Evolutionary conservation across 92 coral and sea anemone species (phyloP).

Genomic region (Anthopleura xanthogrammica): DNA sequence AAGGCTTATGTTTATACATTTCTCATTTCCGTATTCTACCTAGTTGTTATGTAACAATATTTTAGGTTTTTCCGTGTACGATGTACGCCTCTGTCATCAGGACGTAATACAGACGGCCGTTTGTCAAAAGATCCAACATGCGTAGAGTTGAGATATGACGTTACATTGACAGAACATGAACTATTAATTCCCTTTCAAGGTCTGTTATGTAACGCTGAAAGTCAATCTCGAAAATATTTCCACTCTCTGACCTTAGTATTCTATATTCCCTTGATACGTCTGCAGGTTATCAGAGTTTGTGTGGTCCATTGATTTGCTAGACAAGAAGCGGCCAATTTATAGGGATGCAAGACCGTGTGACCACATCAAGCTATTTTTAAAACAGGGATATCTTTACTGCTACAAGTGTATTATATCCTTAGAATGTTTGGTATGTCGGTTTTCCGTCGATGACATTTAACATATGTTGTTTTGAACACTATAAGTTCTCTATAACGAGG

Average conservation of each 20-base stretch:
- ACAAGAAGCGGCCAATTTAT: not conserved
- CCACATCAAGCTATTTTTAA: not conserved
- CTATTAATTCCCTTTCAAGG: not conserved
- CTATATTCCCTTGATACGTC: not conserved
- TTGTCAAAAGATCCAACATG: not conserved
- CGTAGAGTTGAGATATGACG: not conserved
- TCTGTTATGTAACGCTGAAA: not conserved
- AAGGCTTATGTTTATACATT: too few species aligned
- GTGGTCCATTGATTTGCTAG: not conserved
- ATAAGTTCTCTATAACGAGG: not conserved
- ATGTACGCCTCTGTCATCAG: too few species aligned
- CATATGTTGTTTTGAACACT: not conserved
- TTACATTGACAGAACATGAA: not conserved
- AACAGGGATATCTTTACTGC: not conserved
- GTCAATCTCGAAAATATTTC: not conserved
- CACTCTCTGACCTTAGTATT: not conserved
- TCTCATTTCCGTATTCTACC: not conserved
- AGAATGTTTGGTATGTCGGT: not conserved
- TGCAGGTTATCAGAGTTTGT: not conserved
- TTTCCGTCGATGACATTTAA: not conserved
- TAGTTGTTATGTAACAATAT: too few species aligned
- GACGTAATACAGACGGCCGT: not conserved
- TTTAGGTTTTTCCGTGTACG: too few species aligned
- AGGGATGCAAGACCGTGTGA: not conserved
- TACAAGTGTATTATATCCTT: not conserved